Evolutionary conservation across 2,888 invertebrate species (phyloP).

Genomic region (Lasioglossum oenotherae): DNA sequence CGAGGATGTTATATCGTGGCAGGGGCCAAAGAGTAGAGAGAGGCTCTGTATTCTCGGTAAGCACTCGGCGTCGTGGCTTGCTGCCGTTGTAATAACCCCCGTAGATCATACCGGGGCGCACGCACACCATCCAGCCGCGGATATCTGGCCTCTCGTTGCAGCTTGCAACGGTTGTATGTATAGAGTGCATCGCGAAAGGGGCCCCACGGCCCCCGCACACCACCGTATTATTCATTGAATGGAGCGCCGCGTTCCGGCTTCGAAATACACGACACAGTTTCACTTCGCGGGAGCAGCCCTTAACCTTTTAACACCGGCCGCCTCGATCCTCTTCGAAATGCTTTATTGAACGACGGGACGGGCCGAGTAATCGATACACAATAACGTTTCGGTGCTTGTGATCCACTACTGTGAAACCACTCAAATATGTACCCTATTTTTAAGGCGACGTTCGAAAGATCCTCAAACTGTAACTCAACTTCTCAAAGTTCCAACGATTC

Average conservation of each 20-base stretch:
- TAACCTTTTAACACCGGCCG: conserved; percentile 62
- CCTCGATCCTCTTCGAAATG: conserved; percentile 41
- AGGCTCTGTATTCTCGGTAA: conserved; percentile 67
- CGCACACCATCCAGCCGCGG: conserved; percentile 24
- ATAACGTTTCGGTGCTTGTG: not conserved
- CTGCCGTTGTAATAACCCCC: conserved; percentile 80
- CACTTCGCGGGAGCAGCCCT: conserved; percentile 55
- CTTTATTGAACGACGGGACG: conserved; percentile 38
- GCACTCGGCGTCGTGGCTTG: conserved; percentile 74
- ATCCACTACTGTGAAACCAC: not conserved
- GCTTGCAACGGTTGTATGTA: not conserved
- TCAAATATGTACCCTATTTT: not conserved
- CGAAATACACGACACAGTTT: conserved; percentile 61
- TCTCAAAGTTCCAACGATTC: not conserved
- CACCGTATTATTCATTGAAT: conserved; percentile 64
- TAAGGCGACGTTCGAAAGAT: not conserved
- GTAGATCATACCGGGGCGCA: conserved; percentile 77
- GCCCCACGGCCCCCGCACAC: conserved; percentile 28
- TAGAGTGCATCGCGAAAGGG: conserved; percentile 11
- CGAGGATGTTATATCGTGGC: conserved; percentile 72
- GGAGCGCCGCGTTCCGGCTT: conserved; percentile 56
- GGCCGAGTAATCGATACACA: conserved; percentile 41
- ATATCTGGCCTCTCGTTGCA: not conserved
- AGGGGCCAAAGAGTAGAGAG: conserved; percentile 74
- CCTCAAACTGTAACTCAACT: not conserved